Base-by-base conservation (phyloP, 37 sponge, comb jelly and placozoan genomes). In the Ianthella basta region DNA sequence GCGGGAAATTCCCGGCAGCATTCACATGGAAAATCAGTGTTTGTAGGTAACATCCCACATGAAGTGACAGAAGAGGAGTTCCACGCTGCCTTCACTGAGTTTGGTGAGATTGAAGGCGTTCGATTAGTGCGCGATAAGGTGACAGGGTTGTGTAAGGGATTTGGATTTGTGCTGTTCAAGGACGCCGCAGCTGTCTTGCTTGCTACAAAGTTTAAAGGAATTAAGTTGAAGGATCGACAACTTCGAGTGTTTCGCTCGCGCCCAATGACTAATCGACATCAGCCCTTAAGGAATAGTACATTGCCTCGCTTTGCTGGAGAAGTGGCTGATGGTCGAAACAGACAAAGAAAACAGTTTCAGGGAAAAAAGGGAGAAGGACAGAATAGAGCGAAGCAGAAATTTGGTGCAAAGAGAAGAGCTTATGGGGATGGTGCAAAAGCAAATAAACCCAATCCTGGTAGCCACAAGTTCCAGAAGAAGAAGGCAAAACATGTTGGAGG, bases 21-120 rank as follows among this genome's bases (percentile, higher is more conserved):
- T 38, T 80, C 87, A 10, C 70, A 82, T 40, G 41, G 88, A 18
- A 60, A 73, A 40, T 90, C 91, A 8, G 85, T 95, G 16, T 95
- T 95, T 78, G 82, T 95, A 21, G 96, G 96, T 37, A 90, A 92
- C 80, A 44, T 95, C 1, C 96, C 96, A 39, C 90, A 87, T 65
- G 60, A 81, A 59, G 89, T 82, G 20, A 83, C 83, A 24, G 92
- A 91, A 15, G 95, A 95, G n/a, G 64, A 80, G 20, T 21, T 95
- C 1, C 44, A 91, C 21, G 72, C 20, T 19, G 80, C 59, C 25
- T 89, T 95, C 16, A 57, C 57, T 50, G 64, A 69, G 6, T 95
- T 87, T 88, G 96, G 93, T 10, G 89, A 90, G 2, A 81, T 95
- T 55, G 91, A 90, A 4, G 56, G 86, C 15, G 93, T 95, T 40